Conservation (phyloP, 92 coral and sea anemone species). For the Phenganax marumi region DNA sequence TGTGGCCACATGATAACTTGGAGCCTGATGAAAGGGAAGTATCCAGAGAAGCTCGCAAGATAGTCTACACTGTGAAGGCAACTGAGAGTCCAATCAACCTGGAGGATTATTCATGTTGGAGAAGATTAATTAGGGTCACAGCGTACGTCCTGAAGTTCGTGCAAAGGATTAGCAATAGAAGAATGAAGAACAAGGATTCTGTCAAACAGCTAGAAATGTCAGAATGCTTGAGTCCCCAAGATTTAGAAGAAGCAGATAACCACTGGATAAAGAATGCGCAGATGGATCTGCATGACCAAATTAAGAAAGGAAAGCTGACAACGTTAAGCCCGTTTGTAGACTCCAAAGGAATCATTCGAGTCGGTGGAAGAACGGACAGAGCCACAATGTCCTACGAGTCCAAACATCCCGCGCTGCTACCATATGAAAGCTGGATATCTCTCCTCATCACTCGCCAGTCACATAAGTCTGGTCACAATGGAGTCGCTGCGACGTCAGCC, state of each 20-base stretch:
- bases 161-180: background rate
- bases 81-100: constrained; percentile 15
- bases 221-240: constrained; percentile 43
- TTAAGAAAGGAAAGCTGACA: constrained; percentile 42
- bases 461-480: constrained; percentile 5
- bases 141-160: constrained; percentile 5
- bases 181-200: constrained; percentile 32
- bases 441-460: constrained; percentile 12
- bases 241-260: constrained; percentile 50
- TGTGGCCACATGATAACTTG: constrained; percentile 40
- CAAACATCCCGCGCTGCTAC: constrained; percentile 11
- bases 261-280: constrained; percentile 53
- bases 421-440: background rate
- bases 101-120: constrained; percentile 42
- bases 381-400: constrained; percentile 48
- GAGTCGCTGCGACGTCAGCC: constrained; percentile 3
- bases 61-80: background rate
- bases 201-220: background rate
- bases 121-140: background rate
- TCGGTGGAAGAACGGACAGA: constrained; percentile 56
- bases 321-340: constrained; percentile 47
- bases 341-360: constrained; percentile 45
- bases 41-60: constrained; percentile 21
- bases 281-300: constrained; percentile 41
- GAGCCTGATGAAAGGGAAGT: constrained; percentile 45